Evolutionary conservation across 2,113 vertebrate species (phyloP), one percentile per base, ranked within the genome.

Genomic region (Hydropotes inermis): DNA sequence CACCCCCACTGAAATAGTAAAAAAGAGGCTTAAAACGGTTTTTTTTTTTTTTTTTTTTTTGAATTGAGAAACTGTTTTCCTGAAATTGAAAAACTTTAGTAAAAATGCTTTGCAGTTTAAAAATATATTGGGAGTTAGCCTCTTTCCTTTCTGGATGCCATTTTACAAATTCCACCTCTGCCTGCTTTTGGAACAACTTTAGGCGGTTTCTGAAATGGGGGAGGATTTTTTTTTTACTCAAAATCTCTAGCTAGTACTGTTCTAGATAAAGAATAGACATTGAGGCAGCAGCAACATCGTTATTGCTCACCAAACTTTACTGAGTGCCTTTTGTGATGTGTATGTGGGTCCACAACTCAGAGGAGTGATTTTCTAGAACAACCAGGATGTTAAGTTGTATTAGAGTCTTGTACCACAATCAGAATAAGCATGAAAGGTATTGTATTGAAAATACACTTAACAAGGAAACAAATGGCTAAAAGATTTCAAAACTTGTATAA

Each of bases 61-160:
- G 3, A 96, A 86, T 96, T 96, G 52, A 96, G 94, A 97, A 98
- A 87, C 90, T 93, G 36, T 94, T 95, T 97, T 97, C 83, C 86
- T 96, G 64, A 91, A 97, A 89, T 84, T 25, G 52, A 90, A 96
- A 96, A 67, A 90, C 50, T 86, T 97, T 30, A 89, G 52, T 70
- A 74, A 97, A 98, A 95, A 76, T 74, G 39, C 54, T 85, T 78
- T 92, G 87, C 57, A 88, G 21, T 93, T 82, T 83, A 86, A 94
- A 93, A 84, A 30, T 90, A 78, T 64, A 19, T 57, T 12, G 23
- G 81, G 6, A 30, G 25, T 89, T 88, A 78, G 27, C n/a, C 50
- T 78, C 27, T 85, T 55, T 89, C 7, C 15, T 11, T 74, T 78
- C 14, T 19, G 50, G 55, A 91, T 82, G 12, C 28, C 50, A 4